phyloP scores from a whole-genome alignment of 2,797 vertebrate genomes.

The Sarcoramphus papa region DNA sequence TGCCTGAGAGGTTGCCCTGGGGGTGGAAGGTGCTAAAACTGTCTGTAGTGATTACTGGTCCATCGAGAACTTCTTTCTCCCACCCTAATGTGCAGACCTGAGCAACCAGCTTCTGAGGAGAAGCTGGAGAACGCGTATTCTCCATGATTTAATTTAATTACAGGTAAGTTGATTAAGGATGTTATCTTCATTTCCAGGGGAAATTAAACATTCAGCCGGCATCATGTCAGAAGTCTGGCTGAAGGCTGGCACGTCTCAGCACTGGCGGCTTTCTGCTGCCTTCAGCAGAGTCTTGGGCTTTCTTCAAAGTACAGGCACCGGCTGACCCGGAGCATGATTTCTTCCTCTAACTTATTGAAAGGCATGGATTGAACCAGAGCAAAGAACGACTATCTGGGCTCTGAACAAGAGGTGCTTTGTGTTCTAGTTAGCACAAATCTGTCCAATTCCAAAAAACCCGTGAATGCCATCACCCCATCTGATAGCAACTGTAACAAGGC shows the following conservation, averaged over 20 bases:
- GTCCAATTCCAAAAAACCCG: background rate
- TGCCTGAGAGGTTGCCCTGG: background rate
- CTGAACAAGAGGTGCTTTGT: background rate
- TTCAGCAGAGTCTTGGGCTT: background rate
- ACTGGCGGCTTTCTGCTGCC: background rate
- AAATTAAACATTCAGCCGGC: background rate
- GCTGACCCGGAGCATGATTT: background rate
- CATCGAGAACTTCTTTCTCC: fast-evolving
- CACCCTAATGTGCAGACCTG: background rate
- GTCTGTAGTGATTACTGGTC: background rate
- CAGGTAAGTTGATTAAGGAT: background rate
- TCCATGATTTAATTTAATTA: background rate
- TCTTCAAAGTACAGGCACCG: background rate
- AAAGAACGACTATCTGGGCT: fast-evolving
- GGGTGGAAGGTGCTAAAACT: background rate
- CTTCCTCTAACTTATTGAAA: background rate
- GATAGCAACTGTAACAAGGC: background rate
- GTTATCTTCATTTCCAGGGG: constrained; percentile 47
- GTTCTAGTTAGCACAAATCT: background rate
- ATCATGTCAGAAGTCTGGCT: background rate
- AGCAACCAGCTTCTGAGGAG: background rate
- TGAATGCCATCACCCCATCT: background rate
- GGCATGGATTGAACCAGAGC: background rate
- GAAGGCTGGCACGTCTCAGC: background rate
- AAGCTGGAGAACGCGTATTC: background rate